A percentile compares a stretch with the other conserved stretches of the same genome.
phyloP scores from a whole-genome alignment of 1,140 invertebrate species.

The Drosophila sproati region DNA sequence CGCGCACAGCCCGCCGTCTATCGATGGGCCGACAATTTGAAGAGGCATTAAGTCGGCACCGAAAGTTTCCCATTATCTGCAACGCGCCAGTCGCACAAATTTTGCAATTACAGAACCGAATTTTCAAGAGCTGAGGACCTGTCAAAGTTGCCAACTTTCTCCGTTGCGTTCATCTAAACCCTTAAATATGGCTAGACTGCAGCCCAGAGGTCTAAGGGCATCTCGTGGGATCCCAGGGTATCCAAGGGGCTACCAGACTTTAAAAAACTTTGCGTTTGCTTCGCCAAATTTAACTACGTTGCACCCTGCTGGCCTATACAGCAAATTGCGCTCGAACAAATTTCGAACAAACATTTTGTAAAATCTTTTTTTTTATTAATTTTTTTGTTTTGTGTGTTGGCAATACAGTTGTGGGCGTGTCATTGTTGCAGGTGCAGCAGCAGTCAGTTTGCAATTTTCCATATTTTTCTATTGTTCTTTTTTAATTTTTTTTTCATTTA shows the following conservation, averaged over 20 bases:
- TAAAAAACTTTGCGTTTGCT: conserved; percentile 26
- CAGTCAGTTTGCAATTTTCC: conserved; percentile 48
- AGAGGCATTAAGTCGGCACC: conserved; percentile 62
- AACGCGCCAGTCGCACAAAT: conserved; percentile 69
- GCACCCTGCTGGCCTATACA: neutral
- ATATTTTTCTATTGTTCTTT: neutral
- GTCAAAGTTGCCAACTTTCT: conserved; percentile 50
- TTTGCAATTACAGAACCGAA: conserved; percentile 71
- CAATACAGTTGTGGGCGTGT: conserved; percentile 21
- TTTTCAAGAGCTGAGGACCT: conserved; percentile 34
- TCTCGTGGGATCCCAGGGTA: neutral
- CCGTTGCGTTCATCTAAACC: conserved; percentile 31
- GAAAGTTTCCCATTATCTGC: conserved; percentile 75
- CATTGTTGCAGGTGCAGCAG: conserved; percentile 62
- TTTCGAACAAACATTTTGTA: conserved; percentile 67
- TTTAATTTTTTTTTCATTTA: neutral
- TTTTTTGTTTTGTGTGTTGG: conserved; percentile 10
- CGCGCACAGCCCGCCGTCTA: conserved; percentile 16
- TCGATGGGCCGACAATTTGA: conserved; percentile 49
- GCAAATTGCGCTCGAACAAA: conserved; percentile 60
- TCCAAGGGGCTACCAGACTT: neutral
- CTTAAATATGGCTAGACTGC: conserved; percentile 45
- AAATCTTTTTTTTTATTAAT: conserved; percentile 24
- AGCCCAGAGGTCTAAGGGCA: neutral
- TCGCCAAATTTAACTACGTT: conserved; percentile 34